Base-by-base conservation (phyloP, 1,140 invertebrate species). In the Adoxophyes honmai region DNA sequence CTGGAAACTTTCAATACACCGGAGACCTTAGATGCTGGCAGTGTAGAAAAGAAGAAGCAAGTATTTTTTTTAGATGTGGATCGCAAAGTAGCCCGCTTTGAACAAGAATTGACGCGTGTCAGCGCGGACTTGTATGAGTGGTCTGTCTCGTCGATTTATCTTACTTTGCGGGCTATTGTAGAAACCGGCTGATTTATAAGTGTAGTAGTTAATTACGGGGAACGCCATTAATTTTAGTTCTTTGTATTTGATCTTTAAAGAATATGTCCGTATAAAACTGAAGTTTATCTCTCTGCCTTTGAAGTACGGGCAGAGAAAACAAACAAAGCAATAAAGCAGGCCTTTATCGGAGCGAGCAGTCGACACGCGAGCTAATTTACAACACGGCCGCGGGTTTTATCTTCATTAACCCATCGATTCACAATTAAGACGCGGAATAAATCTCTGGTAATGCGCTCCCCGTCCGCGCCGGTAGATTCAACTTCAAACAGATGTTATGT, bases 321-420 rank as follows among this genome's bases (percentile, higher is more conserved):
- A 88, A 88, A 88, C 86, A 88, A 76, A 86, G 86, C 77, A 88
- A 88, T 88, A 88, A 88, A 88, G 86, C 80, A 88, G 72, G 78
- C 75, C 80, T 88, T 88, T 86, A 86, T 88, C 86, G 78, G 76
- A 86, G 82, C 79, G 78, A 78, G 70, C 79, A 88, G 83, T 86
- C 81, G 83, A 88, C 83, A 88, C 86, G 83, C 83, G 74, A 87
- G 83, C 86, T 88, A 88, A 88, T 88, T 88, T 88, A 88, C 84
- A 86, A 86, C 84, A 88, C 83, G 71, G 81, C 82, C 83, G 79
- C 79, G 73, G 78, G 82, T 88, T 88, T 88, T 88, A 88, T 88
- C 86, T 88, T 88, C 86, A 88, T 88, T 88, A 88, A 87, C 82
- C 86, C 83, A 88, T 88, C 86, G 83, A 88, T 88, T 87, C 86